Evolutionary conservation across 1,140 invertebrate species (phyloP).

Genomic region (Campoletis sonorensis): DNA sequence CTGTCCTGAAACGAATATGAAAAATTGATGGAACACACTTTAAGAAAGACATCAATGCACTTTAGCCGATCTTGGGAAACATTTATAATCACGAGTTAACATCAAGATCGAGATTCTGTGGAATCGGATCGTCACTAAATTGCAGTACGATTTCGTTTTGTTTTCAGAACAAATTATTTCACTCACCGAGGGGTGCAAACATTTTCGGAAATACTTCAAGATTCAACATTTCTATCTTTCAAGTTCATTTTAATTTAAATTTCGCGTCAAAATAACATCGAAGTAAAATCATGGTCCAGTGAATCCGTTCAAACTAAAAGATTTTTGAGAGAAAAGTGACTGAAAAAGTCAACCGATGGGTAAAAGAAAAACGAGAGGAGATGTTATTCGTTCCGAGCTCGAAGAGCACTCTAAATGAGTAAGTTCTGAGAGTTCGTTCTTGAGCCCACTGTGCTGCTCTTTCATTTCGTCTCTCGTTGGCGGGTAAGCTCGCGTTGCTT

Average conservation of each 20-base stretch:
- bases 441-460: neutral
- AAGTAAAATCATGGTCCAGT: too few relatives aligned
- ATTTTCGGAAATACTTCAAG: too few relatives aligned
- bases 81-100: neutral
- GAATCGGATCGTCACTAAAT: neutral
- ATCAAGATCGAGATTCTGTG: neutral
- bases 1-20: constrained; percentile 82
- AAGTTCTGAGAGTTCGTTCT: constrained; percentile 11
- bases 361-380: neutral
- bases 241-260: too few relatives aligned
- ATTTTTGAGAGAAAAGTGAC: neutral
- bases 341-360: too few relatives aligned
- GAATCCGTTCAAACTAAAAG: neutral
- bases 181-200: constrained; percentile 3
- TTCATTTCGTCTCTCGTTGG: neutral
- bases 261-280: too few relatives aligned
- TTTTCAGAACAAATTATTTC: neutral
- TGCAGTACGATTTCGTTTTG: neutral
- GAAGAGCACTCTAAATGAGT: constrained; percentile 31
- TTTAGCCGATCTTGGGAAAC: constrained; percentile 15
- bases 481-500: too few relatives aligned
- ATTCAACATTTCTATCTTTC: too few relatives aligned
- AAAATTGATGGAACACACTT: neutral
- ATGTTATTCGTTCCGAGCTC: constrained; percentile 22
- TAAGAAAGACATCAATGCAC: neutral